Percentiles rank a stretch among this genome's conserved stretches.
phyloP scores from a whole-genome alignment of 1,140 invertebrate genomes.

The Trichoplusia ni region DNA sequence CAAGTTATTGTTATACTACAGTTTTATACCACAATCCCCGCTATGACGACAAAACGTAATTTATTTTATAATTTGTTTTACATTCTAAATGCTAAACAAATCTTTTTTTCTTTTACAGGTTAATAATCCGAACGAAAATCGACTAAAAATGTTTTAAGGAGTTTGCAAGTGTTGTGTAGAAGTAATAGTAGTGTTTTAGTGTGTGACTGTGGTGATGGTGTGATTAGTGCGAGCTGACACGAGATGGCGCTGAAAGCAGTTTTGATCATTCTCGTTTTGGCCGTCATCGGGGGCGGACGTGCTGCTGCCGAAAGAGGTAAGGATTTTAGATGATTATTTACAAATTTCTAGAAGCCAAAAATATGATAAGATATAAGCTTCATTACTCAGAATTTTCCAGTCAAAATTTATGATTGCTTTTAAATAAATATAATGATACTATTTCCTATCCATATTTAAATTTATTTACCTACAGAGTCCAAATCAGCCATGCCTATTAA shows the following conservation, averaged over 20 bases:
- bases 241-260: constrained; percentile 34
- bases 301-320: constrained; percentile 36
- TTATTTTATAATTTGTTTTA: no score
- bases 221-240: constrained; percentile 12
- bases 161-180: constrained; percentile 9
- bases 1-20: not conserved
- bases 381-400: no score
- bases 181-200: constrained; percentile 3
- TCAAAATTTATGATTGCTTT: no score
- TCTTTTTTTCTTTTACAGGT: constrained; percentile 13
- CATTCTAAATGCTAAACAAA: no score
- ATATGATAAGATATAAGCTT: no score
- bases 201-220: constrained; percentile 28
- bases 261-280: constrained; percentile 21
- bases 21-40: no score
- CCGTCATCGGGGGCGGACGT: constrained; percentile 19
- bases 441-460: no score
- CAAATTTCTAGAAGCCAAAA: no score
- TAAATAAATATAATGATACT: no score
- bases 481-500: no score
- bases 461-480: no score
- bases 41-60: no score
- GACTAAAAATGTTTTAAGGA: constrained; percentile 22
- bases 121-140: constrained; percentile 26
- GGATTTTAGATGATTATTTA: not conserved